Conservation (phyloP, 2,888 invertebrate species). For the Apamea monoglypha region DNA sequence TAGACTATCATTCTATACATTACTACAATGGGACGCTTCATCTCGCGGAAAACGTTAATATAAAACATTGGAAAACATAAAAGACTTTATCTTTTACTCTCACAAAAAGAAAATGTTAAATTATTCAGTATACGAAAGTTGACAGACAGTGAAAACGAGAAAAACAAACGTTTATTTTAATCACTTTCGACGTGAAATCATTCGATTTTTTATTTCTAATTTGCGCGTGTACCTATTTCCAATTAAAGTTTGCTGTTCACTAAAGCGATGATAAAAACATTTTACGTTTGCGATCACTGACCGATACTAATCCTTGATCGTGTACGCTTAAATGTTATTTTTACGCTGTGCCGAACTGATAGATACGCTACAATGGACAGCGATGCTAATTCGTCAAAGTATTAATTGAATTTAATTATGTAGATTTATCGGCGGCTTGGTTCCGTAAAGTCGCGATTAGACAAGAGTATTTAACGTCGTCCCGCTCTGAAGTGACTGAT, state of each 20-base stretch:
- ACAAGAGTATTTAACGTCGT: conserved; percentile 47
- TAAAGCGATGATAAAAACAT: conserved; percentile 43
- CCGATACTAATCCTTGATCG: conserved; percentile 53
- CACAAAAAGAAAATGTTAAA: conserved; percentile 52
- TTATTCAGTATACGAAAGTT: conserved; percentile 40
- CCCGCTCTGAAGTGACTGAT: conserved; percentile 41
- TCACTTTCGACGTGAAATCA: conserved; percentile 21
- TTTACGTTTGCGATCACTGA: conserved; percentile 41
- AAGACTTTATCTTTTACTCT: conserved; percentile 41
- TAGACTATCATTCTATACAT: conserved; percentile 76
- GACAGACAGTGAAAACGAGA: conserved; percentile 31
- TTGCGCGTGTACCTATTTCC: conserved; percentile 24
- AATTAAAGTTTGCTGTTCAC: conserved; percentile 48
- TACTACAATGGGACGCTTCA: conserved; percentile 76
- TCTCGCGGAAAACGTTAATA: conserved; percentile 71
- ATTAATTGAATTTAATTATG: conserved; percentile 62
- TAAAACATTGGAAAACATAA: conserved; percentile 61
- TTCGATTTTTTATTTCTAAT: conserved; percentile 32
- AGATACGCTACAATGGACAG: conserved; percentile 39
- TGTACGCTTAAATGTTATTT: conserved; percentile 49
- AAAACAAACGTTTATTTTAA: conserved; percentile 36
- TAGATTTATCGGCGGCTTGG: conserved; percentile 58
- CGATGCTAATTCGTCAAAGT: conserved; percentile 51
- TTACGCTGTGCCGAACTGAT: conserved; percentile 44
- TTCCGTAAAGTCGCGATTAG: conserved; percentile 51